Conservation (phyloP, 1,140 invertebrate genomes). For the Palaemon carinicauda region DNA sequence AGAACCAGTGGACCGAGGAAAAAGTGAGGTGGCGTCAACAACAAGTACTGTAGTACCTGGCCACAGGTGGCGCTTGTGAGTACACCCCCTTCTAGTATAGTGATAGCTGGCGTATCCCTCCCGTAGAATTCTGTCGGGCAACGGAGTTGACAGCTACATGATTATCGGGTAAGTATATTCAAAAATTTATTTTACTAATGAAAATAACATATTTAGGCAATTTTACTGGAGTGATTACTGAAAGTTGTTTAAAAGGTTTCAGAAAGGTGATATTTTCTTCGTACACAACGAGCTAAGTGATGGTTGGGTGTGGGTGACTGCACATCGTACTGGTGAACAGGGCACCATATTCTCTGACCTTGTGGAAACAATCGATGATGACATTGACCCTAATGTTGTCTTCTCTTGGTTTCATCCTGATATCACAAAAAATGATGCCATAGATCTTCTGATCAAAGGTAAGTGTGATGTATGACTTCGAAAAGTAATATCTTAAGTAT, state of each 20-base stretch:
- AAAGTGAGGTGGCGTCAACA: no score
- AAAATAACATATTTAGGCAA: no score
- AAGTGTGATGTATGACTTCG: background rate
- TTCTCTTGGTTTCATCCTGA: slow-evolving; percentile 98
- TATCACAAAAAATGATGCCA: slow-evolving; percentile 95
- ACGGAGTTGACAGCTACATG: no score
- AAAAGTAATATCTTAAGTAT: background rate
- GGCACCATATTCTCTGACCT: slow-evolving; percentile 95
- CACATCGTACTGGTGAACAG: slow-evolving; percentile 93
- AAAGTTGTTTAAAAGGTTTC: slow-evolving; percentile 74
- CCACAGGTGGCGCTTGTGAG: no score
- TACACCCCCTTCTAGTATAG: no score
- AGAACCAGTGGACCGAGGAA: no score
- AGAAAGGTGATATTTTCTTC: slow-evolving; percentile 97
- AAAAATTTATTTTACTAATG: no score
- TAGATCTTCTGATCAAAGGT: slow-evolving; percentile 94
- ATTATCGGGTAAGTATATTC: no score
- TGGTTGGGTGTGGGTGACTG: slow-evolving; percentile 97
- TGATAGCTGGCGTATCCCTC: no score
- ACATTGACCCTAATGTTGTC: slow-evolving; percentile 96
- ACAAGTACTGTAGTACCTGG: no score
- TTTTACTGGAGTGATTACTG: no score
- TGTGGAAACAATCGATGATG: slow-evolving; percentile 92
- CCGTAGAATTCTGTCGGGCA: no score
- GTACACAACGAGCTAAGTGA: slow-evolving; percentile 98